Percentiles rank a stretch among this genome's conserved stretches.
phyloP scores from a whole-genome alignment of 2,888 invertebrate genomes.

The Drosophila atripex region DNA sequence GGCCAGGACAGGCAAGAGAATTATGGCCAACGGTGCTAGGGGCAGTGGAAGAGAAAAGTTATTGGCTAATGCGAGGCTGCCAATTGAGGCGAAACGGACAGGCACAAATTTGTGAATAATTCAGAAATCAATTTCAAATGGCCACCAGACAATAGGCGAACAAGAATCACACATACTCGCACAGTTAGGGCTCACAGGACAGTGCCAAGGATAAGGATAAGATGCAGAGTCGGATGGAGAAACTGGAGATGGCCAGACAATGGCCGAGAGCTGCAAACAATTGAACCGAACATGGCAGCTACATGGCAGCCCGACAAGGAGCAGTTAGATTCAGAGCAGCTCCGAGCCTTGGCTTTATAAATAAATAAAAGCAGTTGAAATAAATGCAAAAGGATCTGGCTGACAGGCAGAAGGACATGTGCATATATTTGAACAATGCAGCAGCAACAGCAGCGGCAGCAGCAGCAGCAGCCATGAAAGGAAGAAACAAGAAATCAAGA shows the following conservation, averaged over 20 bases:
- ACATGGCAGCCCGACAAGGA: conserved; percentile 59
- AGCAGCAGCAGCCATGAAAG: conserved; percentile 28
- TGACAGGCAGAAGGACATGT: conserved; percentile 57
- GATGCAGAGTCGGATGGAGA: conserved; percentile 13
- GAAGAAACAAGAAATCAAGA: conserved; percentile 75
- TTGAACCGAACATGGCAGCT: conserved; percentile 70
- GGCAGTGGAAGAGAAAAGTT: conserved; percentile 40
- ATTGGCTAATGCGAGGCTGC: conserved; percentile 62
- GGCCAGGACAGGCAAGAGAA: conserved; percentile 28
- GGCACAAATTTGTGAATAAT: conserved; percentile 64
- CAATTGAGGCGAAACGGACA: conserved; percentile 54
- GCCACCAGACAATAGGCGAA: conserved; percentile 43
- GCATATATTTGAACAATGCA: conserved; percentile 52
- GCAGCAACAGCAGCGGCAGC: conserved; percentile 20
- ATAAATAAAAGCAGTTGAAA: conserved; percentile 71
- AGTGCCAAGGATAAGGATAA: conserved; percentile 25
- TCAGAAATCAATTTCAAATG: conserved; percentile 74
- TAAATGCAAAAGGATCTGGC: conserved; percentile 64
- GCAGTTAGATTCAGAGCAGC: conserved; percentile 44
- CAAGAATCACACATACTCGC: conserved; percentile 15
- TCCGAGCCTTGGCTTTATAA: conserved; percentile 60
- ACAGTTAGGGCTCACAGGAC: conserved; percentile 5
- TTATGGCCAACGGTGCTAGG: conserved; percentile 37
- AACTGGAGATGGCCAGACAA: conserved; percentile 32
- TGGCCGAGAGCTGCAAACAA: conserved; percentile 48